These are phyloP conservation scores for Geopemphigus sp. DNA, from an alignment of 1,140 invertebrate species.

Conservation along the genomic window DNA sequence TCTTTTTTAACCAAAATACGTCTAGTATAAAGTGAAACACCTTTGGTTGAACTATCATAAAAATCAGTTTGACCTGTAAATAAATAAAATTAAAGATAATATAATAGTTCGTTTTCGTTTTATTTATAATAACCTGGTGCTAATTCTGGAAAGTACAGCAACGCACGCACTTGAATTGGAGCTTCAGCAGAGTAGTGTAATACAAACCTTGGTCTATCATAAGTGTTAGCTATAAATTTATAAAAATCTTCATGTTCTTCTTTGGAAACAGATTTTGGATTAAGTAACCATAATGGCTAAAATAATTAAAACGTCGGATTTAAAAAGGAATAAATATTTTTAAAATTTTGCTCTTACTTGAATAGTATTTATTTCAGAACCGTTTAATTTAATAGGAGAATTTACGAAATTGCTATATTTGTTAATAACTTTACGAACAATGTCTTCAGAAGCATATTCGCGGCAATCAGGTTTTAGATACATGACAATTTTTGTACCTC, in stretches of 20 bases:
- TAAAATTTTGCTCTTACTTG: slow-evolving; percentile 61
- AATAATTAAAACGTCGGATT: slow-evolving; percentile 53
- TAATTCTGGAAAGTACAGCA: slow-evolving; percentile 90
- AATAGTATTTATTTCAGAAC: slow-evolving; percentile 78
- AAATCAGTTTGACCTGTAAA: slow-evolving; percentile 45
- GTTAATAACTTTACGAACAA: slow-evolving; percentile 80
- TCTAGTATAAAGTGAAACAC: slow-evolving; percentile 84
- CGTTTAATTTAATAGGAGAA: slow-evolving; percentile 88
- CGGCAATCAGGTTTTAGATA: slow-evolving; percentile 82
- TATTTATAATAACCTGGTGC: slow-evolving; percentile 63
- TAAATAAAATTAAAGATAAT: not conserved
- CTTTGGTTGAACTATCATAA: slow-evolving; percentile 63
- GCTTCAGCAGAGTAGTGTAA: slow-evolving; percentile 83
- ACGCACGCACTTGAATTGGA: slow-evolving; percentile 83
- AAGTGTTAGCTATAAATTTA: slow-evolving; percentile 79
- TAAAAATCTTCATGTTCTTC: slow-evolving; percentile 91
- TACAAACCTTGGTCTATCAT: slow-evolving; percentile 79
- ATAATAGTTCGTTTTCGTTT: not conserved
- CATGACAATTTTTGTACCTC: slow-evolving; percentile 91
- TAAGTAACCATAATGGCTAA: slow-evolving; percentile 89
- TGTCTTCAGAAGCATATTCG: slow-evolving; percentile 85
- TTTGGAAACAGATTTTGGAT: slow-evolving; percentile 80
- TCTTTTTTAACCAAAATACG: slow-evolving; percentile 79
- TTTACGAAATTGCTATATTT: slow-evolving; percentile 98
- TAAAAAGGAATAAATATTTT: not conserved